Conservation (phyloP, 2,113 vertebrate species). For the Nothoprocta perdicaria region DNA sequence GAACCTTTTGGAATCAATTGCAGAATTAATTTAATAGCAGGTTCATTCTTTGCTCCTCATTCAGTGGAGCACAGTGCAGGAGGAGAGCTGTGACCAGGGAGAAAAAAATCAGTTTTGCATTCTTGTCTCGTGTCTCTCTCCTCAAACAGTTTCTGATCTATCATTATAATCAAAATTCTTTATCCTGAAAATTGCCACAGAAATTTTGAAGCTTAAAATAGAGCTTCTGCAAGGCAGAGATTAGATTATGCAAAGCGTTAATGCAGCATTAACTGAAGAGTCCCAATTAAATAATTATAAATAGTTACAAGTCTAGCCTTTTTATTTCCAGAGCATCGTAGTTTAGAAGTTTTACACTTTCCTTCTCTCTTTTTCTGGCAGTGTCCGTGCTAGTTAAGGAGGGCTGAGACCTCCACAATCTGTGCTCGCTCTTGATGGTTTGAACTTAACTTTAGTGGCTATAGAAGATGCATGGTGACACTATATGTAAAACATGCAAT, state of each 20-base stretch:
- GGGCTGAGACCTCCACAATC: background rate
- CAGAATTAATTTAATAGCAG: slow-evolving; percentile 27
- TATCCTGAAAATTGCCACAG: slow-evolving; percentile 46
- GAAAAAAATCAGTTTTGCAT: slow-evolving; percentile 11
- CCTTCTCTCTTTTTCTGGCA: background rate
- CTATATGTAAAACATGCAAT: background rate
- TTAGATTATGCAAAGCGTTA: slow-evolving; percentile 44
- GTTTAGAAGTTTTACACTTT: background rate
- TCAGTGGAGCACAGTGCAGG: background rate
- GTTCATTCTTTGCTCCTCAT: background rate
- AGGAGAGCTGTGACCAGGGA: background rate
- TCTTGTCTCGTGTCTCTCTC: background rate
- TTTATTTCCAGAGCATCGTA: background rate
- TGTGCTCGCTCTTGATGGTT: background rate
- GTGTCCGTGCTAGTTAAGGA: background rate
- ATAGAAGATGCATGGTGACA: background rate
- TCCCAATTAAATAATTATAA: slow-evolving; percentile 58
- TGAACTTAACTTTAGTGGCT: background rate
- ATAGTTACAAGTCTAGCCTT: slow-evolving; percentile 53
- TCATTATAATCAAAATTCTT: slow-evolving; percentile 67
- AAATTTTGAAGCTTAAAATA: slow-evolving; percentile 52
- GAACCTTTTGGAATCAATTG: slow-evolving; percentile 39
- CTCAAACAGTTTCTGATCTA: background rate
- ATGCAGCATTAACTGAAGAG: slow-evolving; percentile 26
- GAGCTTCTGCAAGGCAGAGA: slow-evolving; percentile 6